phyloP scores from a whole-genome alignment of 53 echinoderm and acorn worm species.

The Echinarachnius parma region DNA sequence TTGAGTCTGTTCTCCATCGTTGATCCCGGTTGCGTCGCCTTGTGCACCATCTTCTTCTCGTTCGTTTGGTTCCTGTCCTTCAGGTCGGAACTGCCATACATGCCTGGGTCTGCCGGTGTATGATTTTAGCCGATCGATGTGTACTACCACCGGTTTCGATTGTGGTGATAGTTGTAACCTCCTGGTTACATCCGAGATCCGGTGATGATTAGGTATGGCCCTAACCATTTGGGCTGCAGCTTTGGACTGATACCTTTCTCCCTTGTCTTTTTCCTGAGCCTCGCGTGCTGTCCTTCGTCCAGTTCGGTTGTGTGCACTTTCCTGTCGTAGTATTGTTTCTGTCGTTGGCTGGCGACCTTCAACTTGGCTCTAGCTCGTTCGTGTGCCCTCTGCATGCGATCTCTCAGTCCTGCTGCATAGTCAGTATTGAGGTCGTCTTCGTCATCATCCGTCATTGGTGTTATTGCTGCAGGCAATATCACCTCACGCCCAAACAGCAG shows the following conservation, averaged over 20 bases:
- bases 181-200: conserved; percentile 9
- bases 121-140: conserved; percentile 27
- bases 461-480: background rate
- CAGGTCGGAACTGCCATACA: too few relatives aligned
- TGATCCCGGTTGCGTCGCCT: too few relatives aligned
- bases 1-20: too few relatives aligned
- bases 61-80: too few relatives aligned
- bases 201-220: conserved; percentile 1
- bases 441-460: background rate
- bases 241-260: conserved; percentile 26
- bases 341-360: background rate
- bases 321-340: conserved; percentile 14
- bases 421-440: background rate
- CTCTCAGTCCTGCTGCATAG: background rate
- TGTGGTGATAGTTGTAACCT: background rate
- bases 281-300: background rate
- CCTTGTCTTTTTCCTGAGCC: conserved; percentile 11
- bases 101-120: background rate
- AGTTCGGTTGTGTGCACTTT: background rate
- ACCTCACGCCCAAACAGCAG: conserved; percentile 11
- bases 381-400: background rate
- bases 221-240: conserved; percentile 11
- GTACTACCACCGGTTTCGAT: conserved; percentile 4
- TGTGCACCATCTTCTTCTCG: too few relatives aligned
- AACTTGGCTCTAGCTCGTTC: background rate